Evolutionary conservation across 1,140 invertebrate genomes (phyloP), one percentile per base, ranked within the genome.

Genomic region (Cotesia chilonis): DNA sequence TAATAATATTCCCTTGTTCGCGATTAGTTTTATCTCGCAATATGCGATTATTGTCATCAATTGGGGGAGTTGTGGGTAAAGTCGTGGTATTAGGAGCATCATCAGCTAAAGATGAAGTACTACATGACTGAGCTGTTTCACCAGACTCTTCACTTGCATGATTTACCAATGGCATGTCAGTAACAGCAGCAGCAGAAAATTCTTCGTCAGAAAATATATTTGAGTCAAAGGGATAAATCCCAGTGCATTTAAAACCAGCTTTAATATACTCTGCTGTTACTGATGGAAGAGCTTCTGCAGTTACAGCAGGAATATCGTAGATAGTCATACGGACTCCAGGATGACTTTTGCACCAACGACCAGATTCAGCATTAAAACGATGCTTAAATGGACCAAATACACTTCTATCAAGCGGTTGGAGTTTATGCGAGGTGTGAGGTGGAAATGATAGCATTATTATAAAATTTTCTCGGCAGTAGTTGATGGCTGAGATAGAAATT

Each of bases 171-270:
- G 54, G 54, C 54, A 57, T 57, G 10, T 57, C 36, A 14, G 20
- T 37, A 17, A 57, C 54, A 10, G 54, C 14, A 3, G 54, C n/a
- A 17, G 54, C 6, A 14, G 54, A 9, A n/a, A 14, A 55, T 9
- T 57, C 54, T 57, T 57, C n/a, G 10, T 57, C 54, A 5, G 54
- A 17, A n/a, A 57, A 57, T 10, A 57, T 57, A 6, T 57, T 5
- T 4, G n/a, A 12, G 5, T 57, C 14, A 5, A 17, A 57, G 4
- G 54, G 12, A n/a, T 57, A 57, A 17, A 57, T 57, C 3, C 54
- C 54, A 5, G 54, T 57, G 12, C 54, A 64, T 28, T 64, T 64
- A 28, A 36, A 64, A 20, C 28, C 28, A 64, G 12, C 35, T 36
- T 5, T 57, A 14, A n/a, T n/a, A 14, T 57, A 17, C 1, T 14